These are phyloP conservation scores for Zingel zingel DNA, from an alignment of 2,113 vertebrate genomes.

Conservation along the genomic window DNA sequence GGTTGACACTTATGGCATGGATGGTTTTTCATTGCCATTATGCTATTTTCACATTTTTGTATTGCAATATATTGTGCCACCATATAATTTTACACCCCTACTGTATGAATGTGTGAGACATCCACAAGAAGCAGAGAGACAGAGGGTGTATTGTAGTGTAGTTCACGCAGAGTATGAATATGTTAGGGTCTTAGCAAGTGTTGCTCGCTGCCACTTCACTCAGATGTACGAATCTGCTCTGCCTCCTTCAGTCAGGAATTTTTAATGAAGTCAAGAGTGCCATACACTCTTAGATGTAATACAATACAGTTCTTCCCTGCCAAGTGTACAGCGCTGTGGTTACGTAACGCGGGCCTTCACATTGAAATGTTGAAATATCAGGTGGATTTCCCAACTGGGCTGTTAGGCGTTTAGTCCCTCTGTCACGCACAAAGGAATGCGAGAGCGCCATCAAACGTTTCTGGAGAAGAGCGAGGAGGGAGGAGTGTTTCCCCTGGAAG, in stretches of 20 bases:
- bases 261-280: constrained; percentile 12
- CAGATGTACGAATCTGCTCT: background rate
- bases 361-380: constrained; percentile 60
- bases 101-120: background rate
- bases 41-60: background rate
- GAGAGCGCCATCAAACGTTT: constrained; percentile 19
- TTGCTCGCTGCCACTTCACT: background rate
- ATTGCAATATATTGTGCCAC: too few relatives aligned
- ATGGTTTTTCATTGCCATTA: background rate
- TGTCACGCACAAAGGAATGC: constrained; percentile 23
- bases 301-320: constrained; percentile 42
- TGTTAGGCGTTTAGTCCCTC: constrained; percentile 21
- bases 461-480: background rate
- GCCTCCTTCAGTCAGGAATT: constrained; percentile 39
- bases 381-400: constrained; percentile 55
- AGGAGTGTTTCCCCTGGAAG: background rate
- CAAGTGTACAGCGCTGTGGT: constrained; percentile 42
- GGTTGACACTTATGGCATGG: background rate
- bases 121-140: background rate
- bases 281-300: constrained; percentile 25
- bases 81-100: background rate
- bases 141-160: background rate
- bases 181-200: background rate
- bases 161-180: background rate
- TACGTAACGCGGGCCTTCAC: constrained; percentile 46